Conservation (phyloP, 2,888 invertebrate species). For the Rhyacophila evoluta region DNA sequence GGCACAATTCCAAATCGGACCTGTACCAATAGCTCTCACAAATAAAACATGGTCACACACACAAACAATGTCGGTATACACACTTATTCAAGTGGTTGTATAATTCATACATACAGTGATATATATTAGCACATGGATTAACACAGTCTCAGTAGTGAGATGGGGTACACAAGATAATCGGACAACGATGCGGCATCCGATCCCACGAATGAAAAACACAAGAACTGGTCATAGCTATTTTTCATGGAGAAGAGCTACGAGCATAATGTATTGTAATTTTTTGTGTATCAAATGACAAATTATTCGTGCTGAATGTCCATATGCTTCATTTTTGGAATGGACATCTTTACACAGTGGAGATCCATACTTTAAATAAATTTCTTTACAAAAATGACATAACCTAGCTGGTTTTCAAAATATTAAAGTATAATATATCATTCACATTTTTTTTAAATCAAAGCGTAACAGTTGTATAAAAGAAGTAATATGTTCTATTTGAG, state of each 20-base stretch:
- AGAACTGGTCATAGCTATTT: not conserved
- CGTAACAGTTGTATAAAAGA: too few species aligned
- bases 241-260: not conserved
- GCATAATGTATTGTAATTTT: too few species aligned
- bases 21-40: not conserved
- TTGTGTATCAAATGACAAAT: too few species aligned
- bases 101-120: slow-evolving; percentile 9
- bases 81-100: not conserved
- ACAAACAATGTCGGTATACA: not conserved
- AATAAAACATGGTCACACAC: not conserved
- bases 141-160: slow-evolving; percentile 29
- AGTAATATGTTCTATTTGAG: too few species aligned
- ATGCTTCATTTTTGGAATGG: too few species aligned
- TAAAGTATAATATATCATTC: too few species aligned
- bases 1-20: not conserved
- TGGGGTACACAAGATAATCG: slow-evolving; percentile 39
- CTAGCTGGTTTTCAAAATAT: too few species aligned
- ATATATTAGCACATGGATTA: slow-evolving; percentile 8
- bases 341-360: too few species aligned
- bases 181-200: slow-evolving; percentile 29
- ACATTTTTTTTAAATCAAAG: too few species aligned
- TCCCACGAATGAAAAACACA: slow-evolving; percentile 34
- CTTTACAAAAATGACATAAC: too few species aligned
- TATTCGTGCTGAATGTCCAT: too few species aligned
- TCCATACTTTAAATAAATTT: too few species aligned